Evolutionary conservation across 2,113 vertebrate genomes (phyloP).

Genomic region (Ascaphus truei): DNA sequence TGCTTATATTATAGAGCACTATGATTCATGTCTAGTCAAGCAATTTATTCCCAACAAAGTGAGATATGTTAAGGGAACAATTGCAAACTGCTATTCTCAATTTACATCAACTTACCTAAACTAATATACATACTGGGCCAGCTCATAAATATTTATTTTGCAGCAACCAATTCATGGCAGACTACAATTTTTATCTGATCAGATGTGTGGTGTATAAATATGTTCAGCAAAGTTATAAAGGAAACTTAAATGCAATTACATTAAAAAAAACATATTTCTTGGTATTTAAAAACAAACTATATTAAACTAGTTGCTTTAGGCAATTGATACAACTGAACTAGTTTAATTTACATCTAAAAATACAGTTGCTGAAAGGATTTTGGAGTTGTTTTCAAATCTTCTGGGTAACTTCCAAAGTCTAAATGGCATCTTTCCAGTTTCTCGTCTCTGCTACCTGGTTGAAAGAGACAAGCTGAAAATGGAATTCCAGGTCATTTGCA

Average conservation of each 20-base stretch:
- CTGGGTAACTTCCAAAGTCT: background rate
- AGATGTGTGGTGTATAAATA: background rate
- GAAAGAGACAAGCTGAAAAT: too few relatives aligned
- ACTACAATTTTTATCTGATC: background rate
- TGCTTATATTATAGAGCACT: background rate
- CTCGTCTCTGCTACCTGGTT: background rate
- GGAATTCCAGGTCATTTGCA: background rate
- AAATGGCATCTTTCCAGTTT: background rate
- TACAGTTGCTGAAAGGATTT: background rate
- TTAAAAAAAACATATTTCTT: background rate
- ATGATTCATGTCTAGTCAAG: background rate
- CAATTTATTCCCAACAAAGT: background rate
- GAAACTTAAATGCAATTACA: background rate
- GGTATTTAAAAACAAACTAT: background rate
- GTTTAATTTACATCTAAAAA: background rate
- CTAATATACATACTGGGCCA: background rate
- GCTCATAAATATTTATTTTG: slow-evolving; percentile 12
- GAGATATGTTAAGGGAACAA: background rate
- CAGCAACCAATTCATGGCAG: background rate
- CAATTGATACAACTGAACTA: background rate
- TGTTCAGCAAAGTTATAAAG: background rate
- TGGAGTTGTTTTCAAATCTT: background rate
- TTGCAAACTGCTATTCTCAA: background rate
- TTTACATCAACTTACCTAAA: background rate
- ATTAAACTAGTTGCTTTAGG: background rate